A percentile compares a stretch with the other conserved stretches of the same genome.
phyloP scores from a whole-genome alignment of 35 echinoderm and acorn worm species.

The Heliocidaris erythrogramma region DNA sequence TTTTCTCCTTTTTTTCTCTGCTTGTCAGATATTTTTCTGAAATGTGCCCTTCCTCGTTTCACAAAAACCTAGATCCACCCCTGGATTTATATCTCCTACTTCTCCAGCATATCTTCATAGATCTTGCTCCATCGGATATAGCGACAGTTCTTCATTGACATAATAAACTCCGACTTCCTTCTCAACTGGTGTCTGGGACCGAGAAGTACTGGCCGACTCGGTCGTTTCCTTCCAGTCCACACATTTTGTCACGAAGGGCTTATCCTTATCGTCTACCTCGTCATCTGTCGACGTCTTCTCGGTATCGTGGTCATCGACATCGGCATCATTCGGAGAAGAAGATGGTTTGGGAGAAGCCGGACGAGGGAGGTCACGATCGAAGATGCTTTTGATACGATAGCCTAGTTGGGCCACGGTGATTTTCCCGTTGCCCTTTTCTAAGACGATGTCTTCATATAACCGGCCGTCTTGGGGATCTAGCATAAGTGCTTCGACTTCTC shows the following conservation, averaged over 20 bases:
- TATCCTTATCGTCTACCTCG: not conserved
- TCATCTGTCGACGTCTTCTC: not conserved
- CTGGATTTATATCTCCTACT: conserved; percentile 6
- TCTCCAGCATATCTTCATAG: conserved; percentile 41
- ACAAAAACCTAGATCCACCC: no score
- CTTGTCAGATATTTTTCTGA: no score
- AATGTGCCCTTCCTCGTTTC: no score
- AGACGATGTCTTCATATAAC: not conserved
- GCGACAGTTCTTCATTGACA: conserved; percentile 41
- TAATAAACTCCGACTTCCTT: conserved; percentile 44
- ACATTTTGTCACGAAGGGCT: conserved; percentile 51
- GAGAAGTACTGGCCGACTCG: not conserved
- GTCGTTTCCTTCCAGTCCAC: conserved; percentile 55
- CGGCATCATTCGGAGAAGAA: not conserved
- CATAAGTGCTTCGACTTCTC: not conserved
- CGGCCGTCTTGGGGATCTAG: conserved; percentile 26
- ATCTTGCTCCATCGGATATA: conserved; percentile 49
- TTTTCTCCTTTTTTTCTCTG: no score
- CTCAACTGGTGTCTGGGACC: not conserved
- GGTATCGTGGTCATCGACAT: not conserved
- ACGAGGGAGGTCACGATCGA: not conserved
- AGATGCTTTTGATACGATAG: conserved; percentile 31
- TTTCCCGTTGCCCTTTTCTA: conserved; percentile 12
- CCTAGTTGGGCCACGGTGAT: conserved; percentile 22
- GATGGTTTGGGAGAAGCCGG: not conserved